Evolutionary conservation across 2,113 vertebrate species (phyloP).

Genomic region (Tamias sibiricus): DNA sequence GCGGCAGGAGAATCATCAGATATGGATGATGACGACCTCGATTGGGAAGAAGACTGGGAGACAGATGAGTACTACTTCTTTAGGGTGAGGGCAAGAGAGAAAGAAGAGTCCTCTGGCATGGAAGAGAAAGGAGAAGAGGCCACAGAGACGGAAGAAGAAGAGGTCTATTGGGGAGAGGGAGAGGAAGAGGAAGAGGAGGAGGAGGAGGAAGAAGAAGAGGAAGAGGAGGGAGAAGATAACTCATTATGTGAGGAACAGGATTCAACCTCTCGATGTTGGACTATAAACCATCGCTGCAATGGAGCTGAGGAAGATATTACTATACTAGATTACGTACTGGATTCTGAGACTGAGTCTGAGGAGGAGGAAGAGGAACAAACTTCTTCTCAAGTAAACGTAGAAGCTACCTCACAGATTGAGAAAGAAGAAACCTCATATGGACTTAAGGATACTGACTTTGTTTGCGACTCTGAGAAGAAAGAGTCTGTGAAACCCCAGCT

Average conservation of each 20-base stretch:
- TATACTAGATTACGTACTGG: neutral
- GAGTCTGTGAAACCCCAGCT: neutral
- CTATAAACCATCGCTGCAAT: neutral
- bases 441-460: neutral
- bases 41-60: too few relatives aligned
- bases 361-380: neutral
- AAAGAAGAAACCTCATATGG: neutral
- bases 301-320: neutral
- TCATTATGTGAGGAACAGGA: neutral
- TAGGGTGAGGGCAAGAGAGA: neutral
- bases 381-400: neutral
- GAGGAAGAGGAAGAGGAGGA: neutral
- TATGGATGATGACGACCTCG: too few relatives aligned
- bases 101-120: neutral
- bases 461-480: neutral
- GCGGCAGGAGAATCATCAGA: neutral
- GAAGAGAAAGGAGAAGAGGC: neutral
- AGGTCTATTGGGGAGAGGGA: neutral
- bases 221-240: too few relatives aligned
- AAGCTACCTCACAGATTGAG: neutral
- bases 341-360: neutral
- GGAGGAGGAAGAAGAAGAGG: neutral
- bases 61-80: neutral
- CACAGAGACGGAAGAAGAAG: neutral
- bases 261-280: neutral